A percentile compares a stretch with the other conserved stretches of the same genome.
phyloP scores from a whole-genome alignment of 2,888 invertebrate genomes.

The Pyrgus malvae region DNA sequence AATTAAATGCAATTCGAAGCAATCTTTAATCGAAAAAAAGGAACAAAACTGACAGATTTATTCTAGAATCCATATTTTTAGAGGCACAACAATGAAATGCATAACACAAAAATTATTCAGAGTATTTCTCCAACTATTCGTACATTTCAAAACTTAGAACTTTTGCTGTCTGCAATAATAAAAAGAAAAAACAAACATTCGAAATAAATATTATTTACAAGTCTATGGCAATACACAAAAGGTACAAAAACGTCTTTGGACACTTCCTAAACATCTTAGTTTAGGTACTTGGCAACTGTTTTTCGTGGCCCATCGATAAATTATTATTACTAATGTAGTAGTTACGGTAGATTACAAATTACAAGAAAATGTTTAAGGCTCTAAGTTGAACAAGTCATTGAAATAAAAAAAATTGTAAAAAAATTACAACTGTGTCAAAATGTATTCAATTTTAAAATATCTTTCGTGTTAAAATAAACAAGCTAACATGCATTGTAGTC shows the following conservation, averaged over 20 bases:
- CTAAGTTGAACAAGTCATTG: no score
- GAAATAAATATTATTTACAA: constrained; percentile 64
- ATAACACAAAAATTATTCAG: neutral
- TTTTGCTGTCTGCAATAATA: neutral
- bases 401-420: no score
- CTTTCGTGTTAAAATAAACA: no score
- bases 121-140: neutral
- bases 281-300: neutral
- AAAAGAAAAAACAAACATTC: constrained; percentile 32
- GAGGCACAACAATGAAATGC: no score
- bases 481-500: no score
- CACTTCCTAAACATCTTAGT: constrained; percentile 39
- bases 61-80: no score
- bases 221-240: constrained; percentile 56
- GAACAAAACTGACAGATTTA: neutral
- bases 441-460: no score
- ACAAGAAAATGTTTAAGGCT: no score
- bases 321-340: constrained; percentile 5
- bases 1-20: neutral
- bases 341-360: no score
- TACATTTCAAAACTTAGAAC: neutral
- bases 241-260: constrained; percentile 64
- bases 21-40: neutral
- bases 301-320: neutral
- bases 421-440: no score